phyloP scores from a whole-genome alignment of 2,888 invertebrate species.

The Melanophora roralis region DNA sequence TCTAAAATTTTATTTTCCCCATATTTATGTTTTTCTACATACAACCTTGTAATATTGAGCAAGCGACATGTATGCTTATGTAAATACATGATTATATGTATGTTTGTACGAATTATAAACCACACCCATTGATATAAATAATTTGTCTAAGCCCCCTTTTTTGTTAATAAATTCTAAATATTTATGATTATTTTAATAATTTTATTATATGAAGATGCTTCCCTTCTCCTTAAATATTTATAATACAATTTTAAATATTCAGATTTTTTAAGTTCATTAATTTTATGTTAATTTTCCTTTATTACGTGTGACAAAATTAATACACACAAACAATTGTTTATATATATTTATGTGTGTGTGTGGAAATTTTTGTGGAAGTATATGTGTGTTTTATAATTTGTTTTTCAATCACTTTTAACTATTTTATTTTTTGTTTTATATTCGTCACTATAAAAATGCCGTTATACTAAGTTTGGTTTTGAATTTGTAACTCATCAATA shows the following conservation, averaged over 20 bases:
- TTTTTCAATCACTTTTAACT: slow-evolving; percentile 30
- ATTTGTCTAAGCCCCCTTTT: slow-evolving; percentile 28
- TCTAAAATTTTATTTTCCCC: too few relatives aligned
- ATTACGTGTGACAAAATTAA: background rate
- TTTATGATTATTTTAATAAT: slow-evolving; percentile 7
- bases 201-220: background rate
- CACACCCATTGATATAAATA: background rate
- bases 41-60: too few relatives aligned
- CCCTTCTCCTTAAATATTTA: slow-evolving; percentile 17
- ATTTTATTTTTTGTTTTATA: background rate
- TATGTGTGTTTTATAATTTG: background rate
- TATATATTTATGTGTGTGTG: background rate
- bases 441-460: background rate
- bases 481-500: too few relatives aligned
- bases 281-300: slow-evolving; percentile 42
- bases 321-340: slow-evolving; percentile 11
- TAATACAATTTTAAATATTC: slow-evolving; percentile 6
- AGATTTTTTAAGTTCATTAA: slow-evolving; percentile 39
- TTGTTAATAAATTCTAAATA: background rate
- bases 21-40: too few relatives aligned
- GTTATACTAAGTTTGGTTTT: too few relatives aligned
- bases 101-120: too few relatives aligned
- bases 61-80: too few relatives aligned
- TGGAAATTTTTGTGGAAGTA: background rate
- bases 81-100: too few relatives aligned